These are phyloP conservation scores for Microtus montanus DNA, from an alignment of 2,113 vertebrate species.

Conservation along the genomic window DNA sequence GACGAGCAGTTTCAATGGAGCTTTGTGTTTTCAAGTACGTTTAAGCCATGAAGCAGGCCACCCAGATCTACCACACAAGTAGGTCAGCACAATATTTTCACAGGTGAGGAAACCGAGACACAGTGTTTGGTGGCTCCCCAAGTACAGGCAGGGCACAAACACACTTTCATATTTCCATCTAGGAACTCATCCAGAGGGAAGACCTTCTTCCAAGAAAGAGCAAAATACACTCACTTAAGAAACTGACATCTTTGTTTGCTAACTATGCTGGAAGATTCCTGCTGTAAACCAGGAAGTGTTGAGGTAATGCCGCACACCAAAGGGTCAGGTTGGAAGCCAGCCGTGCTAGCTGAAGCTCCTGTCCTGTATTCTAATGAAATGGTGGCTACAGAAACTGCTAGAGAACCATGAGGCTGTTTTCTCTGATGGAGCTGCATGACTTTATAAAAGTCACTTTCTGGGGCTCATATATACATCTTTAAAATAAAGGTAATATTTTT, in stretches of 20 bases:
- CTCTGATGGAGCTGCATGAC: neutral
- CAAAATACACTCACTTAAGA: constrained; percentile 27
- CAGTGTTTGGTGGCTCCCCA: constrained; percentile 41
- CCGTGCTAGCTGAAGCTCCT: neutral
- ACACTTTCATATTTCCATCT: constrained; percentile 32
- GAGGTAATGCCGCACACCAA: neutral
- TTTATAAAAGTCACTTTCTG: neutral
- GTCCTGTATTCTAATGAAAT: neutral
- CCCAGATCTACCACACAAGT: constrained; percentile 58
- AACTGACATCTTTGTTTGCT: constrained; percentile 59
- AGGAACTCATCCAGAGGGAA: neutral
- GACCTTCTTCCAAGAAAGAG: constrained; percentile 52
- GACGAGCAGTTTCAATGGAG: constrained; percentile 60
- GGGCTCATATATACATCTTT: neutral
- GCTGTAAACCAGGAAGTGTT: neutral
- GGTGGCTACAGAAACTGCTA: neutral
- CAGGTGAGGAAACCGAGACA: constrained; percentile 74
- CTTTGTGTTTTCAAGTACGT: constrained; percentile 70
- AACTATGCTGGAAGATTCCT: neutral
- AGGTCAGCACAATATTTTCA: constrained; percentile 76
- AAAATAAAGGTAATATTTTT: constrained; percentile 24
- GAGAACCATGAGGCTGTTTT: constrained; percentile 1
- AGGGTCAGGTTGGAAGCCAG: neutral
- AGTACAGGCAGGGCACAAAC: neutral
- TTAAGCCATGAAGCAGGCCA: constrained; percentile 66